These are phyloP conservation scores for Pteropus rufus DNA, from an alignment of 2,797 vertebrate genomes.

Conservation along the genomic window DNA sequence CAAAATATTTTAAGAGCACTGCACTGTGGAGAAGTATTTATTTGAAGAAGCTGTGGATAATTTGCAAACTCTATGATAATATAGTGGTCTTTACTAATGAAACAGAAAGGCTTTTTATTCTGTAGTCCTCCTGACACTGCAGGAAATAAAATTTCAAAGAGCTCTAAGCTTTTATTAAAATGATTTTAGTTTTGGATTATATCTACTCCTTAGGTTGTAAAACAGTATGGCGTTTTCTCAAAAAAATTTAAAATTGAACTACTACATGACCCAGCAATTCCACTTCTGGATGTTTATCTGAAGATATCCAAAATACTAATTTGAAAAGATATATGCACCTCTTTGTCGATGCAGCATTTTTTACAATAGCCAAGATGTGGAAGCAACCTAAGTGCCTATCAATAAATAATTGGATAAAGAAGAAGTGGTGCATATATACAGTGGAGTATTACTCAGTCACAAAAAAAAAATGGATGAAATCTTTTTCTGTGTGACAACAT, in stretches of 20 bases:
- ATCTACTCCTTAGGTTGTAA: constrained; percentile 46
- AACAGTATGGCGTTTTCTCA: not conserved
- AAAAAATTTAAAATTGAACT: not conserved
- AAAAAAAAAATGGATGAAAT: not conserved
- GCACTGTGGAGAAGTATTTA: constrained; percentile 69
- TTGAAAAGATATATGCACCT: not conserved
- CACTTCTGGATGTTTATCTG: not conserved
- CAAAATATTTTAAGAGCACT: constrained; percentile 74
- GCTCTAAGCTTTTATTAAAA: constrained; percentile 64
- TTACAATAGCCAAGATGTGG: not conserved
- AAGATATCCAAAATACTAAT: not conserved
- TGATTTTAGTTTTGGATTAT: constrained; percentile 68
- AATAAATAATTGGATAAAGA: not conserved
- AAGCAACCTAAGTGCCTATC: not conserved
- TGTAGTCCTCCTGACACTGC: constrained; percentile 62
- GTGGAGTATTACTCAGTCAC: not conserved
- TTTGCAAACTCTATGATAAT: constrained; percentile 68
- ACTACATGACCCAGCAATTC: not conserved
- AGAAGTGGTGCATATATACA: not conserved
- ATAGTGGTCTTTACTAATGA: constrained; percentile 63
- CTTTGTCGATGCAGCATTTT: not conserved
- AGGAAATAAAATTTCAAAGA: constrained; percentile 74
- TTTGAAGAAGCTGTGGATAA: constrained; percentile 75
- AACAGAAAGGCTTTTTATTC: constrained; percentile 74
- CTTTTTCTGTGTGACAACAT: not conserved